Percentiles rank a stretch among this genome's conserved stretches.
Evolutionary conservation across 2,113 vertebrate genomes (phyloP).

Genomic region (Mesocricetus auratus): DNA sequence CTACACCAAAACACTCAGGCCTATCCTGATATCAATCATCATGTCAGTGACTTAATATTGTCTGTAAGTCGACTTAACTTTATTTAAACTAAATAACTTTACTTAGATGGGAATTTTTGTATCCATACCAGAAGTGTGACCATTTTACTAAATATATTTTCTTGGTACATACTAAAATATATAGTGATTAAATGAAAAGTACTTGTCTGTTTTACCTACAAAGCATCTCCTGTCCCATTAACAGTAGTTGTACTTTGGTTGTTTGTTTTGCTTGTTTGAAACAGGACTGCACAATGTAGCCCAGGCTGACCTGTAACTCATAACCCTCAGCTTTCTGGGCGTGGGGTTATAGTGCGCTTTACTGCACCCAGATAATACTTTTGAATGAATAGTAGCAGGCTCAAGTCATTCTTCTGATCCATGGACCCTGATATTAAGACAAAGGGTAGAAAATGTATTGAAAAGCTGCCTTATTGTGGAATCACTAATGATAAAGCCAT

Average conservation of each 20-base stretch:
- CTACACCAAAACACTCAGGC: neutral
- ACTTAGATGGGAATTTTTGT: neutral
- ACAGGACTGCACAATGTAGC: neutral
- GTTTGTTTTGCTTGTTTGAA: neutral
- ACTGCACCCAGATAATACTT: neutral
- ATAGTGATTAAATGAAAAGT: neutral
- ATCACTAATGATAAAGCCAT: too few relatives aligned
- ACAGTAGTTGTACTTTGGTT: neutral
- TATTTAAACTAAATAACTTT: neutral
- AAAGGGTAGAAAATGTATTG: neutral
- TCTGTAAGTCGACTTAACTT: neutral
- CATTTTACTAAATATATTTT: neutral
- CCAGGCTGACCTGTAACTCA: neutral
- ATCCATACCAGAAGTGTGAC: neutral
- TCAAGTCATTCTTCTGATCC: neutral
- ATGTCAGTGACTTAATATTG: neutral
- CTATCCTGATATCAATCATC: neutral
- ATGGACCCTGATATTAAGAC: neutral
- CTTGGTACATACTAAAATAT: neutral
- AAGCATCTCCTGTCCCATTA: neutral
- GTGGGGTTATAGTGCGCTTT: neutral
- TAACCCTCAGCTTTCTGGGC: neutral
- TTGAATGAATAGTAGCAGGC: neutral
- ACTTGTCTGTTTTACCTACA: neutral
- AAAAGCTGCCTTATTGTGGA: neutral